Conservation (phyloP, 2,888 invertebrate genomes). For the Boloria euphrosyne region DNA sequence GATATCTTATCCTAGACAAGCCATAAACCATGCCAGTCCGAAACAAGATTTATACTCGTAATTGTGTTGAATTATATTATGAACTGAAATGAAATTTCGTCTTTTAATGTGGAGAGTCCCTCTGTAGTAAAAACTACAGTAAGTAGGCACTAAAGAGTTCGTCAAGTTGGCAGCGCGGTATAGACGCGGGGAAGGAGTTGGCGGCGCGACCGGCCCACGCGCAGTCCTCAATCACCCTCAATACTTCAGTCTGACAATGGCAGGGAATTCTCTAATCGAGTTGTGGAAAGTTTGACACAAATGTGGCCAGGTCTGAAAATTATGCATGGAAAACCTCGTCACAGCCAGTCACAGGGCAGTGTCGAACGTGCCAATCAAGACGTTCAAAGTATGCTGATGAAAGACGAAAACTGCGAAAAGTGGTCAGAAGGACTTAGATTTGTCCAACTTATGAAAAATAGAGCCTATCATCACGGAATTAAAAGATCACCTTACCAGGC, state of each 20-base stretch:
- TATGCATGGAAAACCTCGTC: background rate
- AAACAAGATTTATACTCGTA: no score
- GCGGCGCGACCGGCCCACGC: no score
- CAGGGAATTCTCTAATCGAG: background rate
- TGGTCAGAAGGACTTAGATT: background rate
- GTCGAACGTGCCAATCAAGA: slow-evolving; percentile 3
- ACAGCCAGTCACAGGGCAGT: background rate
- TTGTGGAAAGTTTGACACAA: background rate
- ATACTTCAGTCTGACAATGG: background rate
- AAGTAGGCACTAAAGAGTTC: no score
- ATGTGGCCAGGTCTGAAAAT: background rate
- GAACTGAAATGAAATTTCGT: no score
- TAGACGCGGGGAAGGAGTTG: no score
- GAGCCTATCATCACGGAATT: background rate
- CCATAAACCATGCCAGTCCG: no score
- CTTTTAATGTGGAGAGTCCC: no score
- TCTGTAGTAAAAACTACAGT: no score
- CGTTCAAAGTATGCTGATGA: background rate
- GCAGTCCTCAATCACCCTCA: no score
- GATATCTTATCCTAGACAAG: no score
- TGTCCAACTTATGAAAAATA: background rate
- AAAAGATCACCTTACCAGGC: background rate
- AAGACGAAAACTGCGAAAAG: background rate
- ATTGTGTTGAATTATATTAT: no score
- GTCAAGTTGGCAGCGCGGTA: no score